phyloP scores from a whole-genome alignment of 2,888 invertebrate species.

The Mythimna vitellina region DNA sequence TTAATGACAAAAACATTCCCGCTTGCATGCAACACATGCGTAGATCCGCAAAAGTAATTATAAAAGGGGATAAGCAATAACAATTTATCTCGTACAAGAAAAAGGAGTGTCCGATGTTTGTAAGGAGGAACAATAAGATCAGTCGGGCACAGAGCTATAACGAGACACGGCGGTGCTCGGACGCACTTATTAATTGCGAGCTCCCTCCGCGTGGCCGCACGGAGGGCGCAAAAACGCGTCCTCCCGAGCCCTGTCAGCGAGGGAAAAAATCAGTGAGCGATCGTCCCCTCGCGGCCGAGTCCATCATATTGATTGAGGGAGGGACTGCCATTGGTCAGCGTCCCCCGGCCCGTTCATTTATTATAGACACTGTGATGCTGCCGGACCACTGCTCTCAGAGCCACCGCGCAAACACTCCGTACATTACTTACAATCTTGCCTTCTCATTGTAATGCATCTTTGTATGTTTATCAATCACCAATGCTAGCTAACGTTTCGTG shows the following conservation, averaged over 20 bases:
- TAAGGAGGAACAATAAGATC: constrained; percentile 59
- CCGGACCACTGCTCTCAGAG: constrained; percentile 68
- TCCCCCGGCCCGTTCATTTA: constrained; percentile 90
- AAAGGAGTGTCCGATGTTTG: constrained; percentile 79
- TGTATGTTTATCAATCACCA: constrained; percentile 30
- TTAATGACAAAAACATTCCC: background rate
- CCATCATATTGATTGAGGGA: constrained; percentile 92
- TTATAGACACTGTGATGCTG: constrained; percentile 90
- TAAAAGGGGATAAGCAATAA: constrained; percentile 65
- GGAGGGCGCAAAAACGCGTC: constrained; percentile 89
- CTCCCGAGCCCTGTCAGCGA: constrained; percentile 90
- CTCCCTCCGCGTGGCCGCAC: constrained; percentile 84
- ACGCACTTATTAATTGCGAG: constrained; percentile 89
- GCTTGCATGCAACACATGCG: constrained; percentile 9
- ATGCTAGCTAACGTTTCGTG: background rate
- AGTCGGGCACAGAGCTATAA: constrained; percentile 48
- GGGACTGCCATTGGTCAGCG: constrained; percentile 90
- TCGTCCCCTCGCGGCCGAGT: constrained; percentile 90
- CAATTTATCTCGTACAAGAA: constrained; percentile 74
- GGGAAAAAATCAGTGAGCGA: constrained; percentile 91
- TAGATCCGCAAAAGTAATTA: constrained; percentile 37
- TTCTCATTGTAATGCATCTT: constrained; percentile 68
- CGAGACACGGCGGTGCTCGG: constrained; percentile 70
- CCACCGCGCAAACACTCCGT: constrained; percentile 55
- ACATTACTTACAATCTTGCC: constrained; percentile 68